phyloP scores from a whole-genome alignment of 1,140 invertebrate species.

The Amphibalanus amphitrite region DNA sequence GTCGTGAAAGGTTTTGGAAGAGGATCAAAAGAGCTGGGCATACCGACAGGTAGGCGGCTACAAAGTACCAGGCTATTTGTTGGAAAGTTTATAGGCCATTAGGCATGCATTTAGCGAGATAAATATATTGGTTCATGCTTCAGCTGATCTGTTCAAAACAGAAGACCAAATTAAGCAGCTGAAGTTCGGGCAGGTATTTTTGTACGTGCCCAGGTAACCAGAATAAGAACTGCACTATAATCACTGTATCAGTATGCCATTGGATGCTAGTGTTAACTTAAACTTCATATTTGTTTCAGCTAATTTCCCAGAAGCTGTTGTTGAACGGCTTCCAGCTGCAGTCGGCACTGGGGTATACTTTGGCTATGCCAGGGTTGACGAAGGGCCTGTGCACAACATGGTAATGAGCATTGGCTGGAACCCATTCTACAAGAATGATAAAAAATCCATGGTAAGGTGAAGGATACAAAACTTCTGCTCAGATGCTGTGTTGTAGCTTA shows the following conservation, averaged over 20 bases:
- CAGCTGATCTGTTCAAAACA: no score
- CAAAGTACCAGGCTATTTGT: no score
- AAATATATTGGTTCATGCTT: no score
- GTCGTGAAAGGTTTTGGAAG: conserved; percentile 83
- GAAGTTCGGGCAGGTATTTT: no score
- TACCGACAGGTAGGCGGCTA: conserved; percentile 65
- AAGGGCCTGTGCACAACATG: conserved; percentile 65
- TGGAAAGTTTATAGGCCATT: no score
- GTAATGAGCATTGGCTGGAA: conserved; percentile 93
- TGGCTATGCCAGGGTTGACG: conserved; percentile 70
- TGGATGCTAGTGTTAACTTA: no score
- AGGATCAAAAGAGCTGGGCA: conserved; percentile 77
- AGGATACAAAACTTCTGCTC: background rate
- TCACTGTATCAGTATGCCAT: no score
- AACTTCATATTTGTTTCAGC: conserved; percentile 46
- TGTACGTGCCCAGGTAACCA: no score
- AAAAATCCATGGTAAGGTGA: conserved; percentile 63
- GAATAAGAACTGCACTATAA: no score
- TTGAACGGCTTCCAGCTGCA: conserved; percentile 51
- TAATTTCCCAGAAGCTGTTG: conserved; percentile 62
- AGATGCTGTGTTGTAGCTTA: background rate
- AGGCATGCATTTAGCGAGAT: no score
- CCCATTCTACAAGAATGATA: conserved; percentile 80
- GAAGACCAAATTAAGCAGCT: no score
- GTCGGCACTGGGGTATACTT: conserved; percentile 75